Conservation (phyloP, 2,797 vertebrate species). For the Acipenser oxyrinchus region DNA sequence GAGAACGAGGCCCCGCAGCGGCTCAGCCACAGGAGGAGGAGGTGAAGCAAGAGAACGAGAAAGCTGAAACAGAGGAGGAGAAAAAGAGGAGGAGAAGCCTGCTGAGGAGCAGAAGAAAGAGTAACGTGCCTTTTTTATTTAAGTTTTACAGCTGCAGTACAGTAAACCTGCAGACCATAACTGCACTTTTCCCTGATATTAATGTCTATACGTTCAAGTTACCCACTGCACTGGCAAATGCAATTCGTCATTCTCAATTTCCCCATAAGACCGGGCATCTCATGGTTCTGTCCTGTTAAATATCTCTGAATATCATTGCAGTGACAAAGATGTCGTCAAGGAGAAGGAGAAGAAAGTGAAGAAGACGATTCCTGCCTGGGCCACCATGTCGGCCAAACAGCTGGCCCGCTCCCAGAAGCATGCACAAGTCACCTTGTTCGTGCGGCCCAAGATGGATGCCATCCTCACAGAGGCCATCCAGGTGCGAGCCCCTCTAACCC, state of each 20-base stretch:
- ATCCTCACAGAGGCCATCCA: conserved; percentile 87
- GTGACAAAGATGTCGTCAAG: conserved; percentile 68
- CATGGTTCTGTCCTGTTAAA: no score
- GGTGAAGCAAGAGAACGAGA: conserved; percentile 11
- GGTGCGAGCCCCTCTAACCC: conserved; percentile 39
- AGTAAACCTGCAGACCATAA: conserved; percentile 1
- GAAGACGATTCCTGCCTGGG: conserved; percentile 90
- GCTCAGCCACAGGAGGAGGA: conserved; percentile 57
- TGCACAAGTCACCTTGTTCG: conserved; percentile 70
- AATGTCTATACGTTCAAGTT: conserved; percentile 22
- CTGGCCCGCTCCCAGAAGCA: conserved; percentile 74
- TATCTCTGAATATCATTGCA: conserved; percentile 24
- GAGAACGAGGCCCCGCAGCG: conserved; percentile 55
- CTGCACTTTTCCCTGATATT: no score
- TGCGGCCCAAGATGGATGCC: conserved; percentile 86
- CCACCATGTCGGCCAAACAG: conserved; percentile 81
- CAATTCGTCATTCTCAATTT: no score
- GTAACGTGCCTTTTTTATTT: conserved; percentile 42
- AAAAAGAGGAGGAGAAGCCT: conserved; percentile 47
- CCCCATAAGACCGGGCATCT: no score
- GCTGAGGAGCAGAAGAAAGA: conserved; percentile 64
- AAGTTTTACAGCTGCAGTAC: conserved; percentile 49
- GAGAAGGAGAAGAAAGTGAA: conserved; percentile 92
- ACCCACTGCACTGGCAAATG: neutral
- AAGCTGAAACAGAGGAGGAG: conserved; percentile 44